Conservation (phyloP, 2,797 vertebrate species). For the Setipinna tenuifilis region DNA sequence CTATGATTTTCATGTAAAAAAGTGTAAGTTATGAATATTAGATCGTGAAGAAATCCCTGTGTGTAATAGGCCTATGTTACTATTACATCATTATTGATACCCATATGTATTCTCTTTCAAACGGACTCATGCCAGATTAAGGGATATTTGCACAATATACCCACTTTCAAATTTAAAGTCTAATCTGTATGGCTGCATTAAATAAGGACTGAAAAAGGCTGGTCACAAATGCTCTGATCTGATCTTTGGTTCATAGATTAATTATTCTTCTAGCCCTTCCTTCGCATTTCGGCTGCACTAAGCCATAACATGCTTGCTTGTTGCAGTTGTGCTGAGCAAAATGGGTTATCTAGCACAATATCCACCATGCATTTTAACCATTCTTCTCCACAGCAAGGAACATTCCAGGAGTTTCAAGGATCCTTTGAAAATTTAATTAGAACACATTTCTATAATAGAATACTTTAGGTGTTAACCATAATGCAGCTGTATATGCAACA, state of each 20-base stretch:
- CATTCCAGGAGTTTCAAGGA: background rate
- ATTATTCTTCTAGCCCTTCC: background rate
- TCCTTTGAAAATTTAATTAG: background rate
- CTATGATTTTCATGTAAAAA: background rate
- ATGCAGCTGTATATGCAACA: background rate
- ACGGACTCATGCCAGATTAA: background rate
- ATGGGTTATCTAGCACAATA: background rate
- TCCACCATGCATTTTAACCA: background rate
- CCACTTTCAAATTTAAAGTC: background rate
- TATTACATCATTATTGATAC: background rate
- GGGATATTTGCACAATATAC: background rate
- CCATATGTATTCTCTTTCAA: background rate
- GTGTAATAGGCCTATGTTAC: background rate
- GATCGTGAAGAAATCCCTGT: no score
- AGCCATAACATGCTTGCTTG: background rate
- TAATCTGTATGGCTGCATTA: background rate
- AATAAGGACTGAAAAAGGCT: background rate
- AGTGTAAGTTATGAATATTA: background rate
- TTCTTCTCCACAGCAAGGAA: background rate
- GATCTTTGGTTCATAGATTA: background rate
- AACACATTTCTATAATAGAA: background rate
- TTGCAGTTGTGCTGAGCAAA: background rate
- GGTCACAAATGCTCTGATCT: background rate
- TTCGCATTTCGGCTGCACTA: background rate
- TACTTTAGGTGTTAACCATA: background rate